Conservation (phyloP, 2,888 invertebrate species). For the Pollenia angustigena region DNA sequence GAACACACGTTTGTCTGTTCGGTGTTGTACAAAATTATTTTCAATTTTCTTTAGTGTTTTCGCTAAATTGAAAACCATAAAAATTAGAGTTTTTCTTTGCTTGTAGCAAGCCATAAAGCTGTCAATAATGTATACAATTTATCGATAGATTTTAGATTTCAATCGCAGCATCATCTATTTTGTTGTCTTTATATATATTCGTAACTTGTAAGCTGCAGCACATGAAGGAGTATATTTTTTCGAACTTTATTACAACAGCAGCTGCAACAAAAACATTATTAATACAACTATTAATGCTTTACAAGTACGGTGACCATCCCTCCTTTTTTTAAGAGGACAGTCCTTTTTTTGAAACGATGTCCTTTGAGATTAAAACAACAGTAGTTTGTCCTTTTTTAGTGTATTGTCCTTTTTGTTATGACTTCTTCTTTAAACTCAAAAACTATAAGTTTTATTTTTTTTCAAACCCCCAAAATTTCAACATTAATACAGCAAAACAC, state of each 20-base stretch:
- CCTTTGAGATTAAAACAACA: no score
- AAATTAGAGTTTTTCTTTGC: not conserved
- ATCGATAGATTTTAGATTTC: constrained; percentile 14
- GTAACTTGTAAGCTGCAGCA: not conserved
- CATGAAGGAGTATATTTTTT: not conserved
- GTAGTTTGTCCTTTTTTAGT: no score
- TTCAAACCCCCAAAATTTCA: no score
- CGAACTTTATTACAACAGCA: not conserved
- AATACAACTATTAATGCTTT: not conserved
- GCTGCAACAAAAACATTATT: constrained; percentile 25
- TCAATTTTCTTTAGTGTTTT: not conserved
- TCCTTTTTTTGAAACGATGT: no score
- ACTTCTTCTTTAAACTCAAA: no score
- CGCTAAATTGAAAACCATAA: not conserved
- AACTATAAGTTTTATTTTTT: no score
- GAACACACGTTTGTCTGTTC: not conserved
- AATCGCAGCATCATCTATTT: constrained; percentile 34
- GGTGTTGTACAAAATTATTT: constrained; percentile 39
- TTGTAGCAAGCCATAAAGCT: not conserved
- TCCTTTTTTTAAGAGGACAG: no score
- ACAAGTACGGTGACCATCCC: no score
- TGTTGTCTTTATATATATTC: not conserved
- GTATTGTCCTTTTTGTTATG: no score
- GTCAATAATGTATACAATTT: not conserved
- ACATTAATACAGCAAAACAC: no score